Conservation (phyloP, 2,113 vertebrate species). For the Arvicanthis niloticus region DNA sequence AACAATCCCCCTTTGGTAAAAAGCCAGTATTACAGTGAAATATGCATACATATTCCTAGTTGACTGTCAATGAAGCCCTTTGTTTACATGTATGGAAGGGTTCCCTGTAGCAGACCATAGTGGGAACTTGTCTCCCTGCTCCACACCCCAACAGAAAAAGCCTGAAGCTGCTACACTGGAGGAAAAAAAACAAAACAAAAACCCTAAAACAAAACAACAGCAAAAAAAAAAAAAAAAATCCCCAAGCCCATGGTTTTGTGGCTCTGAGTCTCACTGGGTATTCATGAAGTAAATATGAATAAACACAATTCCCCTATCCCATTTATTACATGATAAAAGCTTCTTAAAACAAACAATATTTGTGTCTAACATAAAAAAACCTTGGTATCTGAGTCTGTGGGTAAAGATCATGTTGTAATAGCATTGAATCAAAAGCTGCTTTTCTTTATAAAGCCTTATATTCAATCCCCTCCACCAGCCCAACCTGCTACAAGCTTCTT, state of each 20-base stretch:
- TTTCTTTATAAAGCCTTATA: conserved; percentile 90
- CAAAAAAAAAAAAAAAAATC: background rate
- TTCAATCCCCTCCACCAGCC: conserved; percentile 89
- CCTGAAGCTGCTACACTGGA: background rate
- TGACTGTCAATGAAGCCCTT: conserved; percentile 36
- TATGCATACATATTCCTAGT: background rate
- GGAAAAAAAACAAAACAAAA: background rate
- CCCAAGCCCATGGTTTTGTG: background rate
- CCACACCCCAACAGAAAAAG: background rate
- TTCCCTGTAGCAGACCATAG: conserved; percentile 15
- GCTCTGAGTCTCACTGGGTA: conserved; percentile 66
- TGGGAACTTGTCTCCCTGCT: background rate
- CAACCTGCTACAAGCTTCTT: conserved; percentile 86
- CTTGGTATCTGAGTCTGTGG: conserved; percentile 87
- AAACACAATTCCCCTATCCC: conserved; percentile 80
- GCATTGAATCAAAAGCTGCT: conserved; percentile 90
- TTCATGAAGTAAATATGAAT: conserved; percentile 62
- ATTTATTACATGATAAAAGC: conserved; percentile 83
- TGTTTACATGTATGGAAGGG: background rate
- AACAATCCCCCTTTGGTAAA: background rate
- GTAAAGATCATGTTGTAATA: conserved; percentile 90
- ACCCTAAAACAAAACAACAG: background rate
- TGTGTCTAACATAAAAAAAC: conserved; percentile 83
- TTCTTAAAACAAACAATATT: conserved; percentile 87
- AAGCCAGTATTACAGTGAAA: conserved; percentile 11